These are phyloP conservation scores for Thamnophis sirtalis DNA, from an alignment of 2,113 vertebrate genomes.

Conservation along the genomic window DNA sequence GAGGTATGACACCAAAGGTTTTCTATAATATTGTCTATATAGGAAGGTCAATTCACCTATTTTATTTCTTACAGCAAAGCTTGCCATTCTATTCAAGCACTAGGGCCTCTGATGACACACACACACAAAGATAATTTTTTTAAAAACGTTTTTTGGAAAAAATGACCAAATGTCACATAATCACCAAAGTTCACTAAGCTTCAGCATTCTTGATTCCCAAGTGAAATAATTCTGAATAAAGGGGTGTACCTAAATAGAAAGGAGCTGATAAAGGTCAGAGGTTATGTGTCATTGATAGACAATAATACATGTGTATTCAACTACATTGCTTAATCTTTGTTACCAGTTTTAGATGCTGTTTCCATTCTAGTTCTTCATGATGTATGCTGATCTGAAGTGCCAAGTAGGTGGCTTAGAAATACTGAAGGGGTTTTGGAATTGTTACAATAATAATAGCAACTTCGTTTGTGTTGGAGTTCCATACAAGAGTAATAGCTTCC, in stretches of 20 bases:
- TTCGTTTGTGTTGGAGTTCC: neutral
- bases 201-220: neutral
- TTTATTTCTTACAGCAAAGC: neutral
- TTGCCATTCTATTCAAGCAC: neutral
- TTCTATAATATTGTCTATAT: neutral
- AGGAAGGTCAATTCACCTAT: neutral
- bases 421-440: neutral
- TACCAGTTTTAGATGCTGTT: neutral
- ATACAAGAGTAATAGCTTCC: neutral
- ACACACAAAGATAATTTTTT: neutral
- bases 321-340: neutral
- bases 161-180: neutral
- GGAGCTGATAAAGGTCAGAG: neutral
- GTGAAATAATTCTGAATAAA: neutral
- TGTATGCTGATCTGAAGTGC: neutral
- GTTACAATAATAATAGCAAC: neutral
- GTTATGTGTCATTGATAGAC: neutral
- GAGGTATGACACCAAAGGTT: neutral
- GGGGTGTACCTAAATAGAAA: no score
- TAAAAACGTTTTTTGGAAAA: neutral
- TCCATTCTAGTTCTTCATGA: neutral
- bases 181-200: neutral
- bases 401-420: neutral
- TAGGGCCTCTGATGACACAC: neutral
- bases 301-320: neutral